These are phyloP conservation scores for Pammene fasciana DNA, from an alignment of 2,888 invertebrate species.

Conservation along the genomic window DNA sequence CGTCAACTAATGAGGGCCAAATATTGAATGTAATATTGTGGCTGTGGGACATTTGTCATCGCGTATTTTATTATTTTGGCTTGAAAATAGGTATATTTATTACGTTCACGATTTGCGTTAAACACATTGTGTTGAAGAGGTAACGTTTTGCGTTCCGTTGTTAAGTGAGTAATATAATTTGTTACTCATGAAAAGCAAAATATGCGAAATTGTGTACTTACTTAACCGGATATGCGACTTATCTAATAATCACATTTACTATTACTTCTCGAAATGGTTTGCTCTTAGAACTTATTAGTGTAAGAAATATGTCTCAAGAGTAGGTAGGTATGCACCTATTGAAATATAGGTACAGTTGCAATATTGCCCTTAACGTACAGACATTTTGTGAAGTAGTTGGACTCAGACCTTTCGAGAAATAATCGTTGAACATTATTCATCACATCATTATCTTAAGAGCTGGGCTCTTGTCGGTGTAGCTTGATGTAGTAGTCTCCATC, in stretches of 20 bases:
- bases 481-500: too few species aligned
- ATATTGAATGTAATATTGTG: constrained; percentile 59
- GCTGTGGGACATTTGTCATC: constrained; percentile 42
- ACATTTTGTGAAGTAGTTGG: too few species aligned
- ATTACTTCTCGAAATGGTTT: background rate
- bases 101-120: constrained; percentile 4
- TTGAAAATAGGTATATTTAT: constrained; percentile 16
- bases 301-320: background rate
- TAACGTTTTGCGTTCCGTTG: constrained; percentile 15
- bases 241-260: background rate
- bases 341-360: too few species aligned
- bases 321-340: too few species aligned
- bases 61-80: constrained; percentile 4
- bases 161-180: constrained; percentile 26
- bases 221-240: background rate
- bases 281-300: background rate
- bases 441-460: too few species aligned
- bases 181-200: constrained; percentile 8
- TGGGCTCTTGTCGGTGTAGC: too few species aligned
- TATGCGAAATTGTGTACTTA: background rate
- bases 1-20: constrained; percentile 66
- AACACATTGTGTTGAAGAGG: constrained; percentile 6
- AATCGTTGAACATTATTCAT: background rate
- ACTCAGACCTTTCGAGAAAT: too few species aligned
- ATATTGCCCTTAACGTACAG: too few species aligned